These are phyloP conservation scores for Acronicta psi DNA, from an alignment of 2,888 invertebrate species.

Conservation along the genomic window DNA sequence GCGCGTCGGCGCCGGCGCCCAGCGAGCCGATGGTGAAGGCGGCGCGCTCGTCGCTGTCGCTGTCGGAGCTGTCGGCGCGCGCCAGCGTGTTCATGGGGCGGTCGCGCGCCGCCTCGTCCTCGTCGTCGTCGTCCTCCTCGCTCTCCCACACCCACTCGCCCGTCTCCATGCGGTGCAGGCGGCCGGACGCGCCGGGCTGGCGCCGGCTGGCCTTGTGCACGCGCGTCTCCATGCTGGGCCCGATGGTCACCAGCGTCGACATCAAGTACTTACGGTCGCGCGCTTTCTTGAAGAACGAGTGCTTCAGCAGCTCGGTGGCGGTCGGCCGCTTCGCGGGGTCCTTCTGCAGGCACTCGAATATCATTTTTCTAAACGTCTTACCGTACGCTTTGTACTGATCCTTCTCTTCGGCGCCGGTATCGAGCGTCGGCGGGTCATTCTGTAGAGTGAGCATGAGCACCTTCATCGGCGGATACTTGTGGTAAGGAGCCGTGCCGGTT, in stretches of 20 bases:
- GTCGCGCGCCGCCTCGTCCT: constrained; percentile 86
- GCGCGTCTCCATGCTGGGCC: constrained; percentile 96
- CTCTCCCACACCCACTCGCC: constrained; percentile 99
- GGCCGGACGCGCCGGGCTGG: constrained; percentile 95
- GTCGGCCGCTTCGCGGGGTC: constrained; percentile 98
- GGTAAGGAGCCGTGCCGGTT: constrained; percentile 99
- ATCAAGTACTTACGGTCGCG: constrained; percentile 97
- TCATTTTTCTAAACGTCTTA: constrained; percentile 99
- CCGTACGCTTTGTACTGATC: constrained; percentile 99
- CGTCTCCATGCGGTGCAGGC: constrained; percentile 97
- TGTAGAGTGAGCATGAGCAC: constrained; percentile 99
- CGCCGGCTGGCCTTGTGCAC: constrained; percentile 96
- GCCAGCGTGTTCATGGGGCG: constrained; percentile 90
- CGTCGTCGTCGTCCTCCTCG: constrained; percentile 94
- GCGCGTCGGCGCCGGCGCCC: constrained; percentile 77
- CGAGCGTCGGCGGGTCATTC: constrained; percentile 99
- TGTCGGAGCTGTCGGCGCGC: constrained; percentile 90
- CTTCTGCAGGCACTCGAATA: constrained; percentile 98
- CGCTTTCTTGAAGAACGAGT: constrained; percentile 99
- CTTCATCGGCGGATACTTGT: constrained; percentile 99
- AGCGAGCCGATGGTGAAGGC: constrained; percentile 79
- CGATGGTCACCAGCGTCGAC: constrained; percentile 95
- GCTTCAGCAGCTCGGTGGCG: constrained; percentile 98
- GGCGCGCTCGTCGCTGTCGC: constrained; percentile 84
- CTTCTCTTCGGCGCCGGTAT: constrained; percentile 98